These are phyloP conservation scores for Dynastes hyllus DNA, from an alignment of 2,888 invertebrate genomes.

Conservation along the genomic window DNA sequence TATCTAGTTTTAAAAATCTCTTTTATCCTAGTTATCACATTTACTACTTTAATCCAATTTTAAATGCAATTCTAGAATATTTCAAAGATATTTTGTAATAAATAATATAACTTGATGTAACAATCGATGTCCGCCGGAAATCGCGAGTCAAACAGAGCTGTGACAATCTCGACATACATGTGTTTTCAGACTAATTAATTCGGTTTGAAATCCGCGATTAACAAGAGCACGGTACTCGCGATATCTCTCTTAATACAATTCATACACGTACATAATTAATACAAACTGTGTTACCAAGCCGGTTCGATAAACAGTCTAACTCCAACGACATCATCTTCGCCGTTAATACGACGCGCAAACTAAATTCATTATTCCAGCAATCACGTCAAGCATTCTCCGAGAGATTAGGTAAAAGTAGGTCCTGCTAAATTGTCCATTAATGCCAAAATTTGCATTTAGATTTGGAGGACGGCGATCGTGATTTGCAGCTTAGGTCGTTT, in stretches of 20 bases:
- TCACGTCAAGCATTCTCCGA: constrained; percentile 28
- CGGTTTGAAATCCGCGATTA: constrained; percentile 1
- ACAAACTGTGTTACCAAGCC: constrained; percentile 5
- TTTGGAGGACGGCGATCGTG: constrained; percentile 24
- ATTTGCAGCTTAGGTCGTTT: constrained; percentile 33
- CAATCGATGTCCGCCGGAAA: too few relatives aligned
- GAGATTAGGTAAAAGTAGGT: constrained; percentile 39
- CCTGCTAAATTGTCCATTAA: constrained; percentile 36
- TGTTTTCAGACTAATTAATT: constrained; percentile 22
- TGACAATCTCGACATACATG: background rate
- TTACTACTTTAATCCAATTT: too few relatives aligned
- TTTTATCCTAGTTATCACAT: too few relatives aligned
- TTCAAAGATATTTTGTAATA: too few relatives aligned
- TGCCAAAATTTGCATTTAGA: constrained; percentile 45
- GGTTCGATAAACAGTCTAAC: constrained; percentile 16
- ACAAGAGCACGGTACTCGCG: constrained; percentile 6
- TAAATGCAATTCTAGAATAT: too few relatives aligned
- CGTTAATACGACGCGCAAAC: constrained; percentile 20
- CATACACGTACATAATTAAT: constrained; percentile 32
- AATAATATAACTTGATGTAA: too few relatives aligned
- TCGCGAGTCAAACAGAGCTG: too few relatives aligned
- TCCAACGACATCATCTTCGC: constrained; percentile 9
- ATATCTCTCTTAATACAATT: background rate
- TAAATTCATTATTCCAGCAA: constrained; percentile 36
- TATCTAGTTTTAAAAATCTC: too few relatives aligned